phyloP scores from a whole-genome alignment of 2,113 vertebrate species.

The Istiophorus platypterus region DNA sequence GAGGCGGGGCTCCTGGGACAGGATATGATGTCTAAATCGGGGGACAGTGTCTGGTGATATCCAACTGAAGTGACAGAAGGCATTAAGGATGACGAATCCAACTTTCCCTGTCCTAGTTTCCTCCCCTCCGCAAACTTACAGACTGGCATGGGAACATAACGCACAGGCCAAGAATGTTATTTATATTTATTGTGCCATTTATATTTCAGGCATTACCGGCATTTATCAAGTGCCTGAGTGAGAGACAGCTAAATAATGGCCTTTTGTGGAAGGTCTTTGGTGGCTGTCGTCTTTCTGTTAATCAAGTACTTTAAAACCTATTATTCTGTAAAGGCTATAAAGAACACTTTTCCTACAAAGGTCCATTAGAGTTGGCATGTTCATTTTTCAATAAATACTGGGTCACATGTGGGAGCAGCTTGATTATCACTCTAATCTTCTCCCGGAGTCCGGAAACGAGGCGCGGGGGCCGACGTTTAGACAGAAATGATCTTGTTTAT shows the following conservation, averaged over 20 bases:
- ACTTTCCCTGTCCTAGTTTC: slow-evolving; percentile 69
- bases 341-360: slow-evolving; percentile 49
- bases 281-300: slow-evolving; percentile 55
- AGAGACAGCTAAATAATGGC: slow-evolving; percentile 57
- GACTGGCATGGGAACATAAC: slow-evolving; percentile 33
- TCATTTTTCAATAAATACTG: slow-evolving; percentile 52
- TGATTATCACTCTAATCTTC: slow-evolving; percentile 20
- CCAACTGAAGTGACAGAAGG: slow-evolving; percentile 71
- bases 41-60: slow-evolving; percentile 58
- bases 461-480: neutral
- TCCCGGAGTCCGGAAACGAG: slow-evolving; percentile 13
- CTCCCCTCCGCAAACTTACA: slow-evolving; percentile 52
- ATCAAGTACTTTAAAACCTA: slow-evolving; percentile 70
- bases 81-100: slow-evolving; percentile 71
- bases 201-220: slow-evolving; percentile 48
- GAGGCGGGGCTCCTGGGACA: slow-evolving; percentile 60
- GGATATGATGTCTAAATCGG: slow-evolving; percentile 75
- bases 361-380: slow-evolving; percentile 55
- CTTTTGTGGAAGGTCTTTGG: slow-evolving; percentile 49
- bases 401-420: slow-evolving; percentile 26
- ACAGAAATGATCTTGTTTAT: neutral
- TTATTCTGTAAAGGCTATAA: slow-evolving; percentile 57
- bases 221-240: slow-evolving; percentile 47
- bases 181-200: slow-evolving; percentile 68
- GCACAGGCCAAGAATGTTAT: slow-evolving; percentile 53